A percentile compares a stretch with the other conserved stretches of the same genome.
These are phyloP conservation scores for Gulo gulo DNA, from an alignment of 2,113 vertebrate species.

Conservation along the genomic window DNA sequence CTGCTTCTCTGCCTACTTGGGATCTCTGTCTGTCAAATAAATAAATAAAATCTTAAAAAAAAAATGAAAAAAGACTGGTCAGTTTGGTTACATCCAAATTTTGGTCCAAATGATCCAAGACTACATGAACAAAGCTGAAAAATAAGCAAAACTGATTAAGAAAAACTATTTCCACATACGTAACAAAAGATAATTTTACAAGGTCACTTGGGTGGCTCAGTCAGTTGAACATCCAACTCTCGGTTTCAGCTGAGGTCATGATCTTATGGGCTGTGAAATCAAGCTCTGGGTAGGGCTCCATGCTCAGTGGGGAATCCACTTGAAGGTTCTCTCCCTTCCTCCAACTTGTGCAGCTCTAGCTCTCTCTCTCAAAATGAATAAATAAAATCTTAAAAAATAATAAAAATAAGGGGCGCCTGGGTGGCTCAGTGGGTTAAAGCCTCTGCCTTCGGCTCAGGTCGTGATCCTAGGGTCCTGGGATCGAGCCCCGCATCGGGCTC, in stretches of 20 bases:
- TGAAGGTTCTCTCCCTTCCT: background rate
- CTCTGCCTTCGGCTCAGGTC: too few relatives aligned
- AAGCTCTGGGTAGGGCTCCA: background rate
- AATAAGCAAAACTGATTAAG: background rate
- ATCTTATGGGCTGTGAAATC: background rate
- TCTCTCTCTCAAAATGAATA: background rate
- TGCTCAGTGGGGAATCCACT: background rate
- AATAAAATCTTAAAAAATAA: background rate
- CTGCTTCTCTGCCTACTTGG: too few relatives aligned
- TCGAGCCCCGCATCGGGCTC: too few relatives aligned
- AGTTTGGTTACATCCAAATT: background rate
- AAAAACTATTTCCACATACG: background rate
- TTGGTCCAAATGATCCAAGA: background rate
- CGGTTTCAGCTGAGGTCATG: background rate
- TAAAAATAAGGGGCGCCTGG: too few relatives aligned
- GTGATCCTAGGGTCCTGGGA: too few relatives aligned
- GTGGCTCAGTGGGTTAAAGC: too few relatives aligned
- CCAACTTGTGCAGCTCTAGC: background rate
- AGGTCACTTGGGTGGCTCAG: background rate
- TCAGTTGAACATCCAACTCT: background rate
- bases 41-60: too few relatives aligned
- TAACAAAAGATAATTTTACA: background rate
- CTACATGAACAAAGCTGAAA: background rate
- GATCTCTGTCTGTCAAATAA: too few relatives aligned
- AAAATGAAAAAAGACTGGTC: background rate